These are phyloP conservation scores for Hypomesus transpacificus DNA, from an alignment of 2,113 vertebrate species.

Conservation along the genomic window DNA sequence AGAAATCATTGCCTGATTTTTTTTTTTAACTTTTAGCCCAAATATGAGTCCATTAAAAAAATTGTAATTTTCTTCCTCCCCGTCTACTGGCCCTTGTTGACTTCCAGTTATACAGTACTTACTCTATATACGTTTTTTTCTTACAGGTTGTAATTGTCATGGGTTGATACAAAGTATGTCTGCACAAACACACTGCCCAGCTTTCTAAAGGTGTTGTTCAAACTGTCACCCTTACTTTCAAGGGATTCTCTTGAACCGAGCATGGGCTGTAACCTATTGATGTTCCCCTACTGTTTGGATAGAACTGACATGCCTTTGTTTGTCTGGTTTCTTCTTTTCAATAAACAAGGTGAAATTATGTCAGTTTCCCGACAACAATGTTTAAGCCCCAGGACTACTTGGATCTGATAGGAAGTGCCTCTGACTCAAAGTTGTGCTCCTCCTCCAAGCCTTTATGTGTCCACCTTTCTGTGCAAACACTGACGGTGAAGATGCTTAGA, in stretches of 20 bases:
- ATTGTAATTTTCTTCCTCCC: constrained; percentile 1
- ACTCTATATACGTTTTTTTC: background rate
- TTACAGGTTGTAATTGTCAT: too few relatives aligned
- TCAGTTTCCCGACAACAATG: background rate
- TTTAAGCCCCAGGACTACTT: background rate
- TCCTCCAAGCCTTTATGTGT: constrained; percentile 21
- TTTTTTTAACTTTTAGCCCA: constrained; percentile 25
- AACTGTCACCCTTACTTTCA: too few relatives aligned
- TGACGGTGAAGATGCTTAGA: constrained; percentile 41
- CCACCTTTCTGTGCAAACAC: constrained; percentile 38
- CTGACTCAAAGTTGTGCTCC: constrained; percentile 12
- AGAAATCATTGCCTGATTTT: background rate
- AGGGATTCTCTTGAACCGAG: too few relatives aligned
- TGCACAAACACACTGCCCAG: too few relatives aligned
- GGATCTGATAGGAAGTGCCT: constrained; percentile 9
- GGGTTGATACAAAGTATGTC: too few relatives aligned
- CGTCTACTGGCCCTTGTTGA: constrained; percentile 19
- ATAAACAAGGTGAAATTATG: background rate
- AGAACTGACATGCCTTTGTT: too few relatives aligned
- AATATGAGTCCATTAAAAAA: constrained; percentile 9
- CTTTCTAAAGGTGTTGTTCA: too few relatives aligned
- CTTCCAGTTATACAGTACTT: constrained; percentile 6
- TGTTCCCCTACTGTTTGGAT: too few relatives aligned
- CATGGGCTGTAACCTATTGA: too few relatives aligned
- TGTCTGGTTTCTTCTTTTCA: too few relatives aligned